Percentiles rank a stretch among this genome's conserved stretches.
Evolutionary conservation across 2,888 invertebrate species (phyloP).

Genomic region (Phrixothrix hirtus): DNA sequence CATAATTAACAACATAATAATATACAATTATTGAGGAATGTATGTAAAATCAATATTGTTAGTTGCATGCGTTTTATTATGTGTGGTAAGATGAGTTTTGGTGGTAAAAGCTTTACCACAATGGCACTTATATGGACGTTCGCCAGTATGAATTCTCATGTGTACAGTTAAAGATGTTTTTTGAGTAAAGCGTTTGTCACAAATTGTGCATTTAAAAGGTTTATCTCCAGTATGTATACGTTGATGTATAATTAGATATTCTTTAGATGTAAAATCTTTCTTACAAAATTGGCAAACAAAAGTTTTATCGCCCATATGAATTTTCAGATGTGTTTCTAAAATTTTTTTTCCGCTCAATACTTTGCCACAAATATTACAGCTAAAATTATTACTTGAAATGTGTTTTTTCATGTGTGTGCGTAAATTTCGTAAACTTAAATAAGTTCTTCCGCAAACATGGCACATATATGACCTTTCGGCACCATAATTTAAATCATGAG

Average conservation of each 20-base stretch:
- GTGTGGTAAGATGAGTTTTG: conserved; percentile 41
- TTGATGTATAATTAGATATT: conserved; percentile 46
- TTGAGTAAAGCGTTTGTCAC: conserved; percentile 62
- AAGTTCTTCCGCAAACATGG: conserved; percentile 56
- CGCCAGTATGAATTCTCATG: conserved; percentile 52
- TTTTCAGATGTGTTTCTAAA: conserved; percentile 51
- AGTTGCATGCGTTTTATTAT: conserved; percentile 36
- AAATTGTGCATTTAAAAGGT: conserved; percentile 52
- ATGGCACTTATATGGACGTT: conserved; percentile 57
- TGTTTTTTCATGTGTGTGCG: conserved; percentile 47
- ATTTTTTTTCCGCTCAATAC: conserved; percentile 47
- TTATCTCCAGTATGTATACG: conserved; percentile 49
- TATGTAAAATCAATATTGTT: conserved; percentile 19
- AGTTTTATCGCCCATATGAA: conserved; percentile 49
- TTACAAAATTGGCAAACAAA: conserved; percentile 36
- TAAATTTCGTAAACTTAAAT: conserved; percentile 49
- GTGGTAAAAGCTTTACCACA: conserved; percentile 45
- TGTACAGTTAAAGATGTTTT: conserved; percentile 60
- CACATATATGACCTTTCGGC: conserved; percentile 48
- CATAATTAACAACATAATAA: neutral
- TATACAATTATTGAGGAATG: conserved; percentile 9
- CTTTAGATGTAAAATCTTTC: conserved; percentile 36
- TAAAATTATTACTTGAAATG: conserved; percentile 39
- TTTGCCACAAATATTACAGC: conserved; percentile 52
- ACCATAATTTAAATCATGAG: conserved; percentile 42